Conservation (phyloP, 2,888 invertebrate species). For the Labia minor region DNA sequence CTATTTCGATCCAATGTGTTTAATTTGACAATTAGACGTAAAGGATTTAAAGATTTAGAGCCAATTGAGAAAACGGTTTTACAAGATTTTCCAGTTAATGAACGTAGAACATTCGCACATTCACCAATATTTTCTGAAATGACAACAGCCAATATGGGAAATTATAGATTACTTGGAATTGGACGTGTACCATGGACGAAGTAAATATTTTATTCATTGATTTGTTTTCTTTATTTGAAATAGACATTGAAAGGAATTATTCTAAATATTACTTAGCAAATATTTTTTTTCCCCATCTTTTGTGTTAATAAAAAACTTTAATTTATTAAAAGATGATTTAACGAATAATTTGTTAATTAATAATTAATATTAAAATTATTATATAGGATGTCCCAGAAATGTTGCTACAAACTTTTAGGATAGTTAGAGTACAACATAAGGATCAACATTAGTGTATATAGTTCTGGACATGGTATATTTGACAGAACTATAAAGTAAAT, state of each 20-base stretch:
- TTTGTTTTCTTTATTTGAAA: not conserved
- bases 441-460: too few species aligned
- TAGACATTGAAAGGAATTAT: not conserved
- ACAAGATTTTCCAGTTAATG: not conserved
- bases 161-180: conserved; percentile 13
- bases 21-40: conserved; percentile 43
- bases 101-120: not conserved
- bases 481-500: too few species aligned
- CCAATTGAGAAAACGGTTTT: conserved; percentile 41
- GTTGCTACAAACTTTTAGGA: too few species aligned
- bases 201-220: not conserved
- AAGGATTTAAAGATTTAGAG: conserved; percentile 34
- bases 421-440: too few species aligned
- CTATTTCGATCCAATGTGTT: conserved; percentile 50
- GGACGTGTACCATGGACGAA: not conserved
- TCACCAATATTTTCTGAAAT: not conserved
- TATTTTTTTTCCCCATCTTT: too few species aligned
- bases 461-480: too few species aligned
- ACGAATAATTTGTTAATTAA: too few species aligned
- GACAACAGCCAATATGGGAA: not conserved
- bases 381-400: too few species aligned
- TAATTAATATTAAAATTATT: too few species aligned
- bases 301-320: too few species aligned
- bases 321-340: too few species aligned
- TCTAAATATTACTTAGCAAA: not conserved